Base-by-base conservation (phyloP, 1,140 invertebrate species). In the Penaeus indicus region DNA sequence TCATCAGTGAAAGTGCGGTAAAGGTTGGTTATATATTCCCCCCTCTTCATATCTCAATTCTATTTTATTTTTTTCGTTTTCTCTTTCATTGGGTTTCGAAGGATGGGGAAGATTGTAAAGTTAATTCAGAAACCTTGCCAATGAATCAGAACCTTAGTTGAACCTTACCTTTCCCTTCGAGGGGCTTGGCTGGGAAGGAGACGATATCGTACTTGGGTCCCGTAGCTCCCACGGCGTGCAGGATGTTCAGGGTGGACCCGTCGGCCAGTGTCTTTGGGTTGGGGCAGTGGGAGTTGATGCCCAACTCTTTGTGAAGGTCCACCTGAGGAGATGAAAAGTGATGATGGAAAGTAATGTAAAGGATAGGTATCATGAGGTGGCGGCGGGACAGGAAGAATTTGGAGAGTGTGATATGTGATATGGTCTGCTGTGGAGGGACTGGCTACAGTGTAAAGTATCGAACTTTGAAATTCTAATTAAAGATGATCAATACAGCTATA, bases 281-380 rank as follows among this genome's bases (percentile, higher is more conserved):
- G 54, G 97, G 96, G 0, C 97, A 96, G 91, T 98, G 96, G 92
- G 96, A 96, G 1, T 97, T 95, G 1, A 98, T 94, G 18, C 95
- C 95, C 42, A 97, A 93, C 92, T 95, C 94, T 63, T 96, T 93
- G 54, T 94, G 94, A 5, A 97, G 91, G 92, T 96, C 95, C n/a
- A 96, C 94, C 94, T 95, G 91, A n/a, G 83, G 90, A 89, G 93
- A 61, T 92, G 93, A 88, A 21, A 13, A 13, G 25, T n/a, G 22
- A 47, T 32, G n/a, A 25, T 18, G 78, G 78, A 18, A 60, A 16
- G 25, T 75, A 11, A 27, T 75, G 13, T 16, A 18, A 18, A 75
- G 25, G 78, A 80, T 60, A 1, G 78, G 21, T 72, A 32, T 72
- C 18, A 27, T 1, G 77, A 79, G 25, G 77, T 79, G 67, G 18